phyloP scores from a whole-genome alignment of 1,140 invertebrate species.

The Drosophila punjabiensis region DNA sequence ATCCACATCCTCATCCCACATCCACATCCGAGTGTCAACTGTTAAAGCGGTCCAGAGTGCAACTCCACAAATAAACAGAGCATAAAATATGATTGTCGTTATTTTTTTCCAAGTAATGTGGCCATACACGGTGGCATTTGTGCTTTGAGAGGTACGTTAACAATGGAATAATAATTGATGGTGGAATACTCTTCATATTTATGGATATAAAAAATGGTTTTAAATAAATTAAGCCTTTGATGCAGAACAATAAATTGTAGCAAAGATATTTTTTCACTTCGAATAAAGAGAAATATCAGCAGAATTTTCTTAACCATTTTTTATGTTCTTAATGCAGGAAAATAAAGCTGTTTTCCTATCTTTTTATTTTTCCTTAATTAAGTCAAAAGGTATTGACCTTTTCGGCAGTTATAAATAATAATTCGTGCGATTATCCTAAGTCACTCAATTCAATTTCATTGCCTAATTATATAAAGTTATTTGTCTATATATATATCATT shows the following conservation, averaged over 20 bases:
- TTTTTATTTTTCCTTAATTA: too few species aligned
- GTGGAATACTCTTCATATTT: constrained; percentile 21
- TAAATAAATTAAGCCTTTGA: constrained; percentile 18
- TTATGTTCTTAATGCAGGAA: not conserved
- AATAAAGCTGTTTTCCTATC: not conserved
- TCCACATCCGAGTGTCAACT: constrained; percentile 63
- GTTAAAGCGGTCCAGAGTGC: constrained; percentile 59
- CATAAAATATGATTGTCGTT: constrained; percentile 74
- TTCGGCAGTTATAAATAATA: not conserved
- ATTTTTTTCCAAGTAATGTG: constrained; percentile 35
- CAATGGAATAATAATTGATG: constrained; percentile 30
- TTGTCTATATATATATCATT: not conserved
- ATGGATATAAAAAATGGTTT: not conserved
- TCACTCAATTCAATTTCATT: not conserved
- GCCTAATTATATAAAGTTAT: not conserved
- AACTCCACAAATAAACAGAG: constrained; percentile 69
- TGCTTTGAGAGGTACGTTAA: constrained; percentile 15
- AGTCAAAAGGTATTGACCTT: not conserved
- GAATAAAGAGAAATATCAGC: not conserved
- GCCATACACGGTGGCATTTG: not conserved
- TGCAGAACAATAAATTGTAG: not conserved
- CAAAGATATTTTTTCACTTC: not conserved
- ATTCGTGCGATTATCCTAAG: not conserved
- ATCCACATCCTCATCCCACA: constrained; percentile 30
- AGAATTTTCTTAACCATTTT: not conserved